Conservation (phyloP, 1,140 invertebrate genomes). For the Paraescarpia echinospica region DNA sequence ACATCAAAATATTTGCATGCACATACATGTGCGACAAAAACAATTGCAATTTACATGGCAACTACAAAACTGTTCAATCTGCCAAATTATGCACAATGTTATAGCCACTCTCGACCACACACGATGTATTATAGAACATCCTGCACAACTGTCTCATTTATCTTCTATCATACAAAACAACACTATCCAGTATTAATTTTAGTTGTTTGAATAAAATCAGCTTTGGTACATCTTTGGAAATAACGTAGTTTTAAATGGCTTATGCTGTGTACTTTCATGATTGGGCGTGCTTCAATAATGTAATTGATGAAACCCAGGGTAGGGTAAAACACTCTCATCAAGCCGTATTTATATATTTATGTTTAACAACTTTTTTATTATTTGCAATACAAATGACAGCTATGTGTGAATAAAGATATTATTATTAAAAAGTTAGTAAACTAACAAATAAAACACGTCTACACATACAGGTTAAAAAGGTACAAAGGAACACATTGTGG, state of each 20-base stretch:
- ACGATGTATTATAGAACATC: background rate
- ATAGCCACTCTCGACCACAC: background rate
- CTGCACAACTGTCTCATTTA: background rate
- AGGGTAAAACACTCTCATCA: background rate
- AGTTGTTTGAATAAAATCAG: background rate
- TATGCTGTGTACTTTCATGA: background rate
- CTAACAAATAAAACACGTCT: background rate
- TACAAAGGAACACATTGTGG: background rate
- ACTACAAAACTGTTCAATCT: background rate
- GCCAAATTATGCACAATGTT: background rate
- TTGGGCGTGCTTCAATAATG: background rate
- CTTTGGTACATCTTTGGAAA: background rate
- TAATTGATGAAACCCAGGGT: background rate
- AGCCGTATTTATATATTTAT: background rate
- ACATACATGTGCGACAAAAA: background rate
- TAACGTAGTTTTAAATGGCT: background rate
- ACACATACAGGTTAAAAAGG: background rate
- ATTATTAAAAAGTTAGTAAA: background rate
- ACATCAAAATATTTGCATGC: background rate
- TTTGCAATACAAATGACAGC: background rate
- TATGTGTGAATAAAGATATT: background rate
- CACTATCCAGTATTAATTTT: too few relatives aligned
- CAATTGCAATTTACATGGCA: background rate
- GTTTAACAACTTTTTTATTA: background rate
- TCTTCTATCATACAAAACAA: background rate